Evolutionary conservation across 1,140 invertebrate genomes (phyloP), one percentile per base, ranked within the genome.

Genomic region (Drusus annulatus): DNA sequence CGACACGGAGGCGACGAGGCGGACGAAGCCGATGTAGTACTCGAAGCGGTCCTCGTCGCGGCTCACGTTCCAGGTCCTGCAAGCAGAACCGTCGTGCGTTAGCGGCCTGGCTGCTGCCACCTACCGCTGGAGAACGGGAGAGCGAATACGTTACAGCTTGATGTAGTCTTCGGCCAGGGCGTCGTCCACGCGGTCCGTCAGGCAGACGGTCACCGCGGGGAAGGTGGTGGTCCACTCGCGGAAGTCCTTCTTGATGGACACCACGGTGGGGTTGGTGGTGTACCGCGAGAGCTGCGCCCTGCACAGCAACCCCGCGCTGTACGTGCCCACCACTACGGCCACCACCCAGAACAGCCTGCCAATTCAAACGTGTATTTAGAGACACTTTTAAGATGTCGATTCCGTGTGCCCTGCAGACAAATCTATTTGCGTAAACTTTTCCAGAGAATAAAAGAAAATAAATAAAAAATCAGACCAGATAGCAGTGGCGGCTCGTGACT

Each of bases 221-320:
- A 92, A 92, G 16, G 86, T 86, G 62, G 90, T 90, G 79, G 90
- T 87, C 92, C 92, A 93, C 78, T 89, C 87, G 31, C 92, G 85
- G 80, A 89, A 93, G 85, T 93, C 91, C 81, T 92, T 89, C 81
- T 92, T 88, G 56, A 93, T 81, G 0, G 91, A 92, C 5, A 93
- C 90, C 3, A 93, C 91, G 0, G 92, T 92, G 0, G 92, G 91
- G 84, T 92, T 92, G 0, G 86, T 88, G 50, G 85, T 88, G 84
- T 90, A 93, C 16, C 91, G 84, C 0, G 84, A 84, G 63, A 86
- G 82, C 73, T 90, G 89, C 54, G 84, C 86, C 3, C 87, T 76
- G 0, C 86, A 86, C 75, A 88, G 87, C 77, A 86, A 86, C 0
- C 86, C 84, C 0, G 87, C 87, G 0, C 86, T 86, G 4, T 58